phyloP scores from a whole-genome alignment of 2,113 vertebrate genomes.

The Etheostoma spectabile region DNA sequence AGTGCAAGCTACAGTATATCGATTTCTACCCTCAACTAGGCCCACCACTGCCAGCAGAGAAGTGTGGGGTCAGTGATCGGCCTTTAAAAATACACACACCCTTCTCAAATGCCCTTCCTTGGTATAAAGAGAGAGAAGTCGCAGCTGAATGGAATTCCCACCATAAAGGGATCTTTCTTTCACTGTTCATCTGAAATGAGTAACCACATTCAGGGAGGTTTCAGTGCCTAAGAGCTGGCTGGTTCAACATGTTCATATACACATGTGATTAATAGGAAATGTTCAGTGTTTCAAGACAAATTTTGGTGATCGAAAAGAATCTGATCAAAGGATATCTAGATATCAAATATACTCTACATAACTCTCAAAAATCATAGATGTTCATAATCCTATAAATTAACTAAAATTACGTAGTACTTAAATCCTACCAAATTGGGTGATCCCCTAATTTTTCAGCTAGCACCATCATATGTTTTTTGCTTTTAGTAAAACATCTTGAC shows the following conservation, averaged over 20 bases:
- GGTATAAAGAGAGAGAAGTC: constrained; percentile 56
- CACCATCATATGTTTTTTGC: too few species aligned
- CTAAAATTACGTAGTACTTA: background rate
- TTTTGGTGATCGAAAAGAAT: background rate
- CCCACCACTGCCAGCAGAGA: constrained; percentile 52
- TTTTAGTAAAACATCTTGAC: too few species aligned
- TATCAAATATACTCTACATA: background rate
- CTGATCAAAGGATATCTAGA: background rate
- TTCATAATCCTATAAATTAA: background rate
- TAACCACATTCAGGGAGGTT: constrained; percentile 33
- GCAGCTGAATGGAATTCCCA: constrained; percentile 55
- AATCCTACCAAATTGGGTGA: too few species aligned
- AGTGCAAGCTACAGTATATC: background rate
- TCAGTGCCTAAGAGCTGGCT: constrained; percentile 23
- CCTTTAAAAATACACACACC: constrained; percentile 77
- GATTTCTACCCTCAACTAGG: constrained; percentile 57
- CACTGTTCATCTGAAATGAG: constrained; percentile 53
- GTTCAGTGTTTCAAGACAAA: background rate
- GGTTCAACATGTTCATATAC: constrained; percentile 26
- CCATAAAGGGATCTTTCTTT: constrained; percentile 76
- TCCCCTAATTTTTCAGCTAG: too few species aligned
- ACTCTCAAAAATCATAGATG: background rate
- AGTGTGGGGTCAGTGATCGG: constrained; percentile 75
- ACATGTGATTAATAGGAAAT: constrained; percentile 3
- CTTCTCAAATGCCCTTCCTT: constrained; percentile 73